These are phyloP conservation scores for Boloria selene DNA, from an alignment of 2,888 invertebrate species.

Conservation along the genomic window DNA sequence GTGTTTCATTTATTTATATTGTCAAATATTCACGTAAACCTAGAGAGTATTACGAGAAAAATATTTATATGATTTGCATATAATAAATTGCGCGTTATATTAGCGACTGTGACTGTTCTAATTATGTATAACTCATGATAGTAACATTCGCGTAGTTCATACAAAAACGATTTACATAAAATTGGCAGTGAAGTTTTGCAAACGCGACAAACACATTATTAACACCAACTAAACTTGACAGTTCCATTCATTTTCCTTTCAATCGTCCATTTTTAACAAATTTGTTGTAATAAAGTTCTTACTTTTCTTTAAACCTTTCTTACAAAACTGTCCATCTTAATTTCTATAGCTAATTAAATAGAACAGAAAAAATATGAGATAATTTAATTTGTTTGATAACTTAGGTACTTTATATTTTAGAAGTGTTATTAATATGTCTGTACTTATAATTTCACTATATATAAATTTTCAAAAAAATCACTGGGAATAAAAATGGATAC, in stretches of 20 bases:
- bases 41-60: too few species aligned
- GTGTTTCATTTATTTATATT: too few species aligned
- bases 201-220: not conserved
- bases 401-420: too few species aligned
- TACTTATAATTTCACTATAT: not conserved
- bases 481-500: slow-evolving; percentile 17
- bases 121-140: slow-evolving; percentile 14
- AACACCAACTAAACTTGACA: not conserved
- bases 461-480: slow-evolving; percentile 12
- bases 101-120: not conserved
- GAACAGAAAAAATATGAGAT: too few species aligned
- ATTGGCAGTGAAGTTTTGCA: slow-evolving; percentile 24
- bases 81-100: slow-evolving; percentile 11
- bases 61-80: not conserved
- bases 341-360: too few species aligned
- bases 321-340: too few species aligned
- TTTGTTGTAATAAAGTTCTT: not conserved
- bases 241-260: not conserved
- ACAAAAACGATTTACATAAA: slow-evolving; percentile 15
- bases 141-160: not conserved
- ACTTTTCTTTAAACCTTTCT: not conserved
- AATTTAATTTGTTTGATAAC: too few species aligned
- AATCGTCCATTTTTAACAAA: too few species aligned
- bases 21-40: too few species aligned
- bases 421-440: slow-evolving; percentile 1